Evolutionary conservation across 2,113 vertebrate genomes (phyloP), one percentile per base, ranked within the genome.

Genomic region (Serinus canaria): DNA sequence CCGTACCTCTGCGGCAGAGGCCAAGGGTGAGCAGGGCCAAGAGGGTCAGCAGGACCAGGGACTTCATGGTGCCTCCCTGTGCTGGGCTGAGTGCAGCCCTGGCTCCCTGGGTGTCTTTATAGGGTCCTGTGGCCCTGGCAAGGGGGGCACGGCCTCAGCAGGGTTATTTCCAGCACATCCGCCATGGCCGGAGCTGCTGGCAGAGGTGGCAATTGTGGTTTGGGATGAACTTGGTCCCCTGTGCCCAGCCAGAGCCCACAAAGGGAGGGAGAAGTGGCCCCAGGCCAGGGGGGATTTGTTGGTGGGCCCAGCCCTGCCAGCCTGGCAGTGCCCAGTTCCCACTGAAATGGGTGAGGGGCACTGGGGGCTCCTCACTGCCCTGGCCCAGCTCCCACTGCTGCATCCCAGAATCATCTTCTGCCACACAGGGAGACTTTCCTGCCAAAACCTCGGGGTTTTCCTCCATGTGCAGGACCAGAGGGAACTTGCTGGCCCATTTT

Each of bases 81-180:
- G 20, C 76, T 4, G 53, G 5, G 70, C 78, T 44, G 3, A 3
- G 37, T 17, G 9, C 73, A 56, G 50, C 59, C 66, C 83, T 24
- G 10, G 35, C 10, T 30, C 27, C 60, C 23, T 1, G 6, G 2
- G 17, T n/a, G 6, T 2, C 46, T 97, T 97, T 98, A 97, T 98
- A 97, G 70, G 39, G 52, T 5, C 3, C 86, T 3, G 46, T 18
- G 46, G 20, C 50, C 18, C 15, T 20, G 27, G 70, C 49, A 5
- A 44, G 95, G 96, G 30, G 83, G 33, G 55, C 33, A 7, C 0
- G 7, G 35, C 27, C 24, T 11, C 31, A 52, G 73, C 96, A 89
- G 53, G 58, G 75, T 81, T 97, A 95, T 97, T 96, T 97, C 87
- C 87, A 91, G 96, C 92, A 59, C 90, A 96, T 96, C 97, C 83